Conservation (phyloP, 2,888 invertebrate species). For the Ceriagrion tenellum region DNA sequence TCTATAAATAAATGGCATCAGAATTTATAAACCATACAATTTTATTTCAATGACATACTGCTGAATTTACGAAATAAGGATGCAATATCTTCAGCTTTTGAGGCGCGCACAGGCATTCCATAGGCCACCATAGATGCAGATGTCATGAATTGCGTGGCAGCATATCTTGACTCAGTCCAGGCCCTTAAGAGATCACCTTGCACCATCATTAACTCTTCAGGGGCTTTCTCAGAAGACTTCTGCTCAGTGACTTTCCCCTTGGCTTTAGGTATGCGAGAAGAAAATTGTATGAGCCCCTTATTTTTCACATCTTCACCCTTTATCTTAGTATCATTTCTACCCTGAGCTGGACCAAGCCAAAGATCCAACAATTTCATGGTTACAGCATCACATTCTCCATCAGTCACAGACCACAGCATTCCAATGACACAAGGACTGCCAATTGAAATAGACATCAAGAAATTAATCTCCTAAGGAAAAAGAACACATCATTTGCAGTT, state of each 20-base stretch:
- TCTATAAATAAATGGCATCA: no score
- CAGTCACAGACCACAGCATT: constrained; percentile 90
- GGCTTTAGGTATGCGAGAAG: constrained; percentile 73
- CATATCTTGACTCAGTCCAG: constrained; percentile 80
- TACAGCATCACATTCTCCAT: constrained; percentile 83
- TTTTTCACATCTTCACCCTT: background rate
- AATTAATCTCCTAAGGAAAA: no score
- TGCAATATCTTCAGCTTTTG: background rate
- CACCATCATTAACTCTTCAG: constrained; percentile 73
- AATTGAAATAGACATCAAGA: background rate
- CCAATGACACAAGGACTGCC: constrained; percentile 86
- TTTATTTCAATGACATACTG: background rate
- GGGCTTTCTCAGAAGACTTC: constrained; percentile 72
- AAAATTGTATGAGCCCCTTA: background rate
- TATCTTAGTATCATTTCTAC: constrained; percentile 36
- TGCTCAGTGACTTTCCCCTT: constrained; percentile 68
- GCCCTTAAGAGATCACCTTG: constrained; percentile 83
- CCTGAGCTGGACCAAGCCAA: constrained; percentile 78
- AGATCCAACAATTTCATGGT: constrained; percentile 81
- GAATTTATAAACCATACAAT: no score
- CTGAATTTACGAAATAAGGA: background rate
- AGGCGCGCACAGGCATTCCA: constrained; percentile 83
- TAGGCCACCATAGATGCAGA: constrained; percentile 87
- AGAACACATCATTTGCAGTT: no score
- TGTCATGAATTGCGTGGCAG: constrained; percentile 82